Base-by-base conservation (phyloP, 2,113 vertebrate genomes). In the Dunckerocampus dactyliophorus region DNA sequence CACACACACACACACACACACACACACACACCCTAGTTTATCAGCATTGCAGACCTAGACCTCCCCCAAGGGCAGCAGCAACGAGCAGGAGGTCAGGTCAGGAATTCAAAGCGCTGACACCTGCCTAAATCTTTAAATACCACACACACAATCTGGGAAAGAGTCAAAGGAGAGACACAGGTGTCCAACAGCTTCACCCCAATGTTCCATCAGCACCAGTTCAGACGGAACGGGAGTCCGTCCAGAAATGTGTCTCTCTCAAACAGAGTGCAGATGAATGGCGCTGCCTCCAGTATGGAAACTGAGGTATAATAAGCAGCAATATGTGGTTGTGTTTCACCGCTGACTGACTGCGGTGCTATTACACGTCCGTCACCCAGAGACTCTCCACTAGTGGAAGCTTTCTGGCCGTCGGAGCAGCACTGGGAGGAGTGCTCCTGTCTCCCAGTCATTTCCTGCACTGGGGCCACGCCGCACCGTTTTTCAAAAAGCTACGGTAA, bases 401-500 rank as follows among this genome's bases (percentile, higher is more conserved):
- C 51, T 58, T 19, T 20, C 69, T 52, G 64, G 51, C 66, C 65
- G 61, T 87, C 83, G 22, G 16, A 52, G 50, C 82, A 84, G 77
- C 75, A 77, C 77, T 84, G 80, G 82, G 80, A 88, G 80, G 83
- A 78, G 85, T 79, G 71, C 63, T 74, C 71, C 68, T 79, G 79
- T 81, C 84, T 86, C 76, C 60, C 74, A 82, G 72, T 82, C 72
- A 85, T 88, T 87, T 88, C 84, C 88, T 85, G 83, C 65, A 86
- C 65, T 59, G 64, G 71, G 82, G 65, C 66, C 59, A 76, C 81
- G 83, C 65, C 62, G 19, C 60, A 76, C 64, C 55, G 72, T 69
- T 61, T 76, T 76, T 72, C 80, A 77, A 85, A 84, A 66, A 76
- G 79, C 65, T 31, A 24, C 0, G 12, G 85, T 77, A 85, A 87